A percentile compares a stretch with the other conserved stretches of the same genome.
Conservation (phyloP, 1,140 invertebrate genomes). For the Ostrea denselamellosa region DNA sequence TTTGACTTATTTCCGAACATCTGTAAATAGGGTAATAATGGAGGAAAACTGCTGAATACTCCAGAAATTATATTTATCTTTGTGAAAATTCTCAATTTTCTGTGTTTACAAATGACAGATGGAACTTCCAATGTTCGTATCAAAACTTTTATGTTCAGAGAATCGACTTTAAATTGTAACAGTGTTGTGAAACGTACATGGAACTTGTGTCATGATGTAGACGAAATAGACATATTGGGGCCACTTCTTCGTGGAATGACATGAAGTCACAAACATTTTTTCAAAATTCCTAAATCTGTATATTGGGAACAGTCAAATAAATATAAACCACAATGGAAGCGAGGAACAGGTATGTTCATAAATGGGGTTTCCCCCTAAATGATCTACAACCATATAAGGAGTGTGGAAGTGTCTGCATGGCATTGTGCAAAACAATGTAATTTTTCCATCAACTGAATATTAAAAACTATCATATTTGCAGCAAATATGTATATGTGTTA, state of each 20-base stretch:
- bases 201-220: slow-evolving; percentile 29
- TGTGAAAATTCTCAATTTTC: slow-evolving; percentile 14
- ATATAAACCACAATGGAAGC: neutral
- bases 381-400: slow-evolving; percentile 26
- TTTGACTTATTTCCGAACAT: slow-evolving; percentile 40
- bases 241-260: slow-evolving; percentile 34
- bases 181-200: slow-evolving; percentile 35
- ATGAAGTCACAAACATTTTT: slow-evolving; percentile 33
- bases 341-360: slow-evolving; percentile 22
- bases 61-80: slow-evolving; percentile 33
- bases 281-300: slow-evolving; percentile 13
- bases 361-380: neutral
- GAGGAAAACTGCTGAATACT: slow-evolving; percentile 44
- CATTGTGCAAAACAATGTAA: too few species aligned
- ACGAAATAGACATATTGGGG: slow-evolving; percentile 37
- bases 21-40: slow-evolving; percentile 47
- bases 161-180: neutral
- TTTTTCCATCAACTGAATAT: too few species aligned
- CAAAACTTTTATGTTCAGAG: slow-evolving; percentile 8
- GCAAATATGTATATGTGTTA: too few species aligned
- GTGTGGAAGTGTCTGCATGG: neutral
- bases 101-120: slow-evolving; percentile 13
- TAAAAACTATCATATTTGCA: too few species aligned
- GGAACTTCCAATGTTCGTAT: slow-evolving; percentile 30
- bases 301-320: slow-evolving; percentile 12